These are phyloP conservation scores for Peromyscus nudipes DNA, from an alignment of 2,797 vertebrate genomes.

Conservation along the genomic window DNA sequence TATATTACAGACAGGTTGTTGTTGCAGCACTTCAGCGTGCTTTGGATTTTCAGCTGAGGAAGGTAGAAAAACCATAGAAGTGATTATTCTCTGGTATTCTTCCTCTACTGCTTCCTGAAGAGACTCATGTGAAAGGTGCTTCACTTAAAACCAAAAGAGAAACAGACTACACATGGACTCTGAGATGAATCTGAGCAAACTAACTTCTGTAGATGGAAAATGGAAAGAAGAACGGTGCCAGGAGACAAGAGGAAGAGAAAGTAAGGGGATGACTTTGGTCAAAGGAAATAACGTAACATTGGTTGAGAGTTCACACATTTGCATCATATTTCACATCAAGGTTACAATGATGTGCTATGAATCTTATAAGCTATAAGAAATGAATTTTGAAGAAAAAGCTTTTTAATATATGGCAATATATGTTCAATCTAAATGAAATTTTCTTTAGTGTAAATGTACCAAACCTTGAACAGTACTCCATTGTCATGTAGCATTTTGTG, in stretches of 20 bases:
- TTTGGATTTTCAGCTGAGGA: neutral
- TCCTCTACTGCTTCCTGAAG: neutral
- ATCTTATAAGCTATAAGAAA: neutral
- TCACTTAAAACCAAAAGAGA: accelerated
- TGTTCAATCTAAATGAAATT: neutral
- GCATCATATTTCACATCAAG: neutral
- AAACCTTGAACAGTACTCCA: neutral
- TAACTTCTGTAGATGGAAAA: neutral
- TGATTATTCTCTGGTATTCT: neutral
- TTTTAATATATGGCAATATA: neutral
- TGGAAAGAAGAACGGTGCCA: neutral
- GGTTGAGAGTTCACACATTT: neutral
- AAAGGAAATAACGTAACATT: neutral
- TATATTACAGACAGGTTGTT: no score
- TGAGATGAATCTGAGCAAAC: neutral
- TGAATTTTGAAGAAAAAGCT: neutral
- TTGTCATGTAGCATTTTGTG: neutral
- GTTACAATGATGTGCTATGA: neutral
- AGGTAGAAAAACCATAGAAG: neutral
- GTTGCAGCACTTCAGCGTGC: neutral
- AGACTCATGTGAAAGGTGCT: neutral
- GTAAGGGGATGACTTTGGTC: neutral
- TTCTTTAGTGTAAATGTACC: no score
- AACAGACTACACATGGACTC: neutral
- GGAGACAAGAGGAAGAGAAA: neutral